Base-by-base conservation (phyloP, 2,113 vertebrate species). In the Phyllopteryx taeniolatus region DNA sequence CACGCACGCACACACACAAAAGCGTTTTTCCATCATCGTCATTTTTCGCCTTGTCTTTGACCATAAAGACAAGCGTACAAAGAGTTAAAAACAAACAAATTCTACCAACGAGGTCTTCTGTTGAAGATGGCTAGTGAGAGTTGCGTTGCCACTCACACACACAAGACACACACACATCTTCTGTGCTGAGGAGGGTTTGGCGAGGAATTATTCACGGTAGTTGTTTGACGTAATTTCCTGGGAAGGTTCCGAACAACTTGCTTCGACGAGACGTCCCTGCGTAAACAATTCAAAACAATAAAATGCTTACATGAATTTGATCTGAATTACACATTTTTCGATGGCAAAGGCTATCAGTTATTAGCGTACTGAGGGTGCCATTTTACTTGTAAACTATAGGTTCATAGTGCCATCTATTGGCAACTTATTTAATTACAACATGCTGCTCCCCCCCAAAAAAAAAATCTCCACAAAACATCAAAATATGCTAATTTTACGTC, bases 141-240 rank as follows among this genome's bases (percentile, higher is more conserved):
- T 90, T 87, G 84, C 81, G 88, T 87, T 84, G 56, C 56, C 89
- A 80, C 80, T 69, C 84, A 76, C 77, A 54, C n/a, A 70, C 78
- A 74, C 69, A 27, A 51, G 80, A 77, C 79, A 80, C 82, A 73
- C 86, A 73, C 33, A 14, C n/a, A 44, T 68, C 89, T 86, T 90
- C 92, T 91, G 92, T 92, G 93, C 91, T 89, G 89, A 66, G 51
- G 54, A 90, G 86, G 86, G 57, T 0, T 66, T 68, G 77, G 79
- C 79, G 65, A 84, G 83, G 80, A 92, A 85, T 89, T 87, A 86
- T 89, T 90, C 83, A 90, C 96, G 95, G 98, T 91, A 98, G 94
- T 90, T 92, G 95, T 93, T 97, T 99, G 84, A 99, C 97, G 73
- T 99, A 99, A 93, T 99, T 99, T 93, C 98, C 98, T 53, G 98